A percentile compares a stretch with the other conserved stretches of the same genome.
phyloP scores from a whole-genome alignment of 2,888 invertebrate genomes.

The Pollenia amentaria region DNA sequence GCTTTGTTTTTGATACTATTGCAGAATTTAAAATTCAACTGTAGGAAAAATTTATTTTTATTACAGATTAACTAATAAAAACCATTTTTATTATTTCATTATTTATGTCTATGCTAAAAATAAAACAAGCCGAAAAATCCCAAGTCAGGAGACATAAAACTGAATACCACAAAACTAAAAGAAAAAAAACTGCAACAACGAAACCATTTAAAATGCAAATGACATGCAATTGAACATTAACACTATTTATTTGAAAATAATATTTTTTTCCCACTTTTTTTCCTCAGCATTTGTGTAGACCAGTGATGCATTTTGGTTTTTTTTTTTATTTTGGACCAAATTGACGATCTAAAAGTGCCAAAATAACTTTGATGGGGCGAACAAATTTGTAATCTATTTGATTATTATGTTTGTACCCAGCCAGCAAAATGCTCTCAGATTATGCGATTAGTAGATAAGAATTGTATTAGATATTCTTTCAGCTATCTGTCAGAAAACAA shows the following conservation, averaged over 20 bases:
- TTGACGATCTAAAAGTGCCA: conserved; percentile 41
- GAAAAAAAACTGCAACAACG: conserved; percentile 16
- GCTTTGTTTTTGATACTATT: neutral
- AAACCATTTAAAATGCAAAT: conserved; percentile 71
- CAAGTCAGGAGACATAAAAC: conserved; percentile 23
- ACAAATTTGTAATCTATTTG: too few relatives aligned
- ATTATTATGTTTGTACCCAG: too few relatives aligned
- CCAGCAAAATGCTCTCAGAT: too few relatives aligned
- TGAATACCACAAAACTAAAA: neutral
- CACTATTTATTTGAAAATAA: conserved; percentile 53
- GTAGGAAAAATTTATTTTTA: conserved; percentile 54
- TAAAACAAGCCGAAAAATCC: neutral
- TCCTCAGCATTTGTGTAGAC: conserved; percentile 26
- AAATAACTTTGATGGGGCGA: too few relatives aligned
- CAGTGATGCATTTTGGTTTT: too few relatives aligned
- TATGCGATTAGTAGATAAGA: too few relatives aligned
- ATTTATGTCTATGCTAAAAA: conserved; percentile 13
- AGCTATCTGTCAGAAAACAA: too few relatives aligned
- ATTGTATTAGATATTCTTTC: too few relatives aligned
- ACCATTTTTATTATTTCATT: conserved; percentile 53
- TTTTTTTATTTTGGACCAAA: conserved; percentile 12
- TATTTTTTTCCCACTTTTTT: conserved; percentile 9
- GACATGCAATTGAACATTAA: conserved; percentile 66
- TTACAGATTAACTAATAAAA: conserved; percentile 58
- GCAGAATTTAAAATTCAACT: conserved; percentile 32